A percentile compares a stretch with the other conserved stretches of the same genome.
phyloP scores from a whole-genome alignment of 2,888 invertebrate genomes.

The Mythimna impura region DNA sequence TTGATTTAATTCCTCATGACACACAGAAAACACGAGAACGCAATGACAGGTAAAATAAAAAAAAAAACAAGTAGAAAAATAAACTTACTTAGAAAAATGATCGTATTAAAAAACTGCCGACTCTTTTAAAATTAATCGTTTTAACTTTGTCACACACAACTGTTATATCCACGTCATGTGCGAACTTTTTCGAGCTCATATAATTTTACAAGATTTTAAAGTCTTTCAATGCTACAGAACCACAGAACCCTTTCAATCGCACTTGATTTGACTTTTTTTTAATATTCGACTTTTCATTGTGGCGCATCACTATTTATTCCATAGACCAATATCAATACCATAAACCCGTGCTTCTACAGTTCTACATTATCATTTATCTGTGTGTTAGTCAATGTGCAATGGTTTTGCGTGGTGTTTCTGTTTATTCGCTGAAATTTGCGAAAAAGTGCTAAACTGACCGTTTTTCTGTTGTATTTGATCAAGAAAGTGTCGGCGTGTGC shows the following conservation, averaged over 20 bases:
- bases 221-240: neutral
- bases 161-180: too few species aligned
- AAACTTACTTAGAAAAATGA: too few species aligned
- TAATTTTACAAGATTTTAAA: too few species aligned
- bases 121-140: too few species aligned
- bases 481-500: slow-evolving; percentile 43
- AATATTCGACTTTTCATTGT: neutral
- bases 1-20: too few species aligned
- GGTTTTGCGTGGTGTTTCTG: slow-evolving; percentile 54
- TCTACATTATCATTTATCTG: slow-evolving; percentile 40
- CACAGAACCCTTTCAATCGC: neutral
- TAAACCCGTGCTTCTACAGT: neutral
- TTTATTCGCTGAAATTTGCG: slow-evolving; percentile 40
- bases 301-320: neutral
- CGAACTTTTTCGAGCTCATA: too few species aligned
- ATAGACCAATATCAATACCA: neutral
- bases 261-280: too few species aligned
- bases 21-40: too few species aligned
- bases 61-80: too few species aligned
- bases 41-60: too few species aligned
- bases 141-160: too few species aligned
- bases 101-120: too few species aligned
- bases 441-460: slow-evolving; percentile 45
- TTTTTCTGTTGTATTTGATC: slow-evolving; percentile 19
- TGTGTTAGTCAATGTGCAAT: slow-evolving; percentile 49